Conservation (phyloP, 1,140 invertebrate genomes). For the Aphaenogaster ashmeadi region DNA sequence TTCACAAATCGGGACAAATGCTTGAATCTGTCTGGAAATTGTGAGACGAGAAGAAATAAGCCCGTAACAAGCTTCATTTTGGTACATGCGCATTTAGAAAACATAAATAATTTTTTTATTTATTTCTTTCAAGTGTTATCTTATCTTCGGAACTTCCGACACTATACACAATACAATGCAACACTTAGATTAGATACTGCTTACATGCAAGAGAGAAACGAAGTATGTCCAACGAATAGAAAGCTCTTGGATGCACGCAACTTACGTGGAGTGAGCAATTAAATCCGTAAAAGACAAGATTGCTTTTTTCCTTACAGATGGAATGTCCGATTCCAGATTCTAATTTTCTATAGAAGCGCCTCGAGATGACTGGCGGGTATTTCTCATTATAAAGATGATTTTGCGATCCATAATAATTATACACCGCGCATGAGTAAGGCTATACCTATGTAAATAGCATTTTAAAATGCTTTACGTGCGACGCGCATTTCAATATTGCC, state of each 20-base stretch:
- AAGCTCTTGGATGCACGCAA: slow-evolving; percentile 2
- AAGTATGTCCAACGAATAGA: slow-evolving; percentile 26
- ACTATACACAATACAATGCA: background rate
- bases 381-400: slow-evolving; percentile 12
- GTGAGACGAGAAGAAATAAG: background rate
- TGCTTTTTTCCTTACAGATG: background rate
- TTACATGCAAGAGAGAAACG: background rate
- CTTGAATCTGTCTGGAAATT: background rate
- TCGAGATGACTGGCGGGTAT: background rate
- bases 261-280: slow-evolving; percentile 3
- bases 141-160: background rate
- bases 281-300: slow-evolving; percentile 34
- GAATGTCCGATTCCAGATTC: slow-evolving; percentile 4
- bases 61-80: background rate
- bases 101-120: background rate
- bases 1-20: background rate
- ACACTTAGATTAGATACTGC: background rate
- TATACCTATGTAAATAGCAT: background rate
- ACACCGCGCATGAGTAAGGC: background rate
- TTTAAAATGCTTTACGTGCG: background rate
- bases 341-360: slow-evolving; percentile 24
- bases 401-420: slow-evolving; percentile 8
- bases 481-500: background rate
- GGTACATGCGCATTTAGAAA: background rate
- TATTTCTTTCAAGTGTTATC: background rate